Conservation (phyloP, 2,113 vertebrate species). For the Ardeotis arabs region DNA sequence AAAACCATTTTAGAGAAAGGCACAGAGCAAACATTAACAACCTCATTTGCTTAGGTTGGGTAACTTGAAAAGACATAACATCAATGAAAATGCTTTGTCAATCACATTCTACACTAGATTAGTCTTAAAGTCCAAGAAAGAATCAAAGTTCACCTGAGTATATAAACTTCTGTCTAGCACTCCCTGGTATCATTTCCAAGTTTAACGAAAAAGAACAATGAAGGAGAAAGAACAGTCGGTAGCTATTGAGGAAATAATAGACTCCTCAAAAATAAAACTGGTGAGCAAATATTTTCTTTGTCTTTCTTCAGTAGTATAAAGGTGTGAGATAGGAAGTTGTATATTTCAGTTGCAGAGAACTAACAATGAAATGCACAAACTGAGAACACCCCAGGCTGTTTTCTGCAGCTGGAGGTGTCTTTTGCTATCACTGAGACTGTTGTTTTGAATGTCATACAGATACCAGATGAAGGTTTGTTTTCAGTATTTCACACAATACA, state of each 20-base stretch:
- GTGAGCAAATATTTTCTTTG: conserved; percentile 73
- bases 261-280: conserved; percentile 75
- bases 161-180: conserved; percentile 65
- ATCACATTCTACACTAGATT: conserved; percentile 81
- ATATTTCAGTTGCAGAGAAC: background rate
- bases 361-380: background rate
- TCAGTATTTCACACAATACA: background rate
- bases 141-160: conserved; percentile 87
- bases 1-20: conserved; percentile 62
- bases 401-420: background rate
- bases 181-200: conserved; percentile 19
- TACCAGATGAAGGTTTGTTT: background rate
- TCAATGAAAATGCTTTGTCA: conserved; percentile 73
- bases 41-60: conserved; percentile 59
- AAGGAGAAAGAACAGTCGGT: conserved; percentile 72
- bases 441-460: background rate
- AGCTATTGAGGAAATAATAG: conserved; percentile 73
- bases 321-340: background rate
- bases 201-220: conserved; percentile 69
- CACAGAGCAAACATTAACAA: conserved; percentile 79
- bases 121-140: conserved; percentile 86
- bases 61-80: conserved; percentile 69
- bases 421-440: background rate
- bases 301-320: conserved; percentile 30
- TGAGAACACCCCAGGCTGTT: background rate